Conservation (phyloP, 2,888 invertebrate genomes). For the Anodontia alba region DNA sequence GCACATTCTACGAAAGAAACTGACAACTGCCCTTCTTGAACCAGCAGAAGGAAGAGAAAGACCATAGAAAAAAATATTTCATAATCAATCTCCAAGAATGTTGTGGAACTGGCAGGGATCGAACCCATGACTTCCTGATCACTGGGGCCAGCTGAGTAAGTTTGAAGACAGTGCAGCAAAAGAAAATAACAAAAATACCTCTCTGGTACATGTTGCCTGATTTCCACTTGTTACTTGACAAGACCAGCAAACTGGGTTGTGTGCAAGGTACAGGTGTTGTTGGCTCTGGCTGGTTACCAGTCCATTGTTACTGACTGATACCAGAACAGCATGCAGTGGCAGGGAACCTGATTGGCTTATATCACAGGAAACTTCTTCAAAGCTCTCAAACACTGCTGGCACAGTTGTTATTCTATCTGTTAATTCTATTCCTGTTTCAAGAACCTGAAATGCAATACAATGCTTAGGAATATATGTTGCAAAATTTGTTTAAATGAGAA, state of each 20-base stretch:
- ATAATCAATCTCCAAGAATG: too few species aligned
- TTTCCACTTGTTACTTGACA: constrained; percentile 53
- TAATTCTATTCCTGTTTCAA: constrained; percentile 27
- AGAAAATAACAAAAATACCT: too few species aligned
- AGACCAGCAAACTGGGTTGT: constrained; percentile 68
- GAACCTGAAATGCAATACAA: constrained; percentile 33
- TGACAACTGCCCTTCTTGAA: too few species aligned
- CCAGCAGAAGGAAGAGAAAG: too few species aligned
- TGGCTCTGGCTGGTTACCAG: constrained; percentile 52
- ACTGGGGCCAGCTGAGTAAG: too few species aligned
- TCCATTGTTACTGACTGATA: constrained; percentile 70
- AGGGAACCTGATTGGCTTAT: constrained; percentile 54
- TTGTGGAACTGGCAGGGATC: too few species aligned
- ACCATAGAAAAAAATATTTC: too few species aligned
- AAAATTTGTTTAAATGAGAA: too few species aligned
- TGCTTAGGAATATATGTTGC: too few species aligned
- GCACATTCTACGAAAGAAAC: too few species aligned
- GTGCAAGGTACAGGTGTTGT: constrained; percentile 57
- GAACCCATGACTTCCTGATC: too few species aligned
- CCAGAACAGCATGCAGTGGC: constrained; percentile 44
- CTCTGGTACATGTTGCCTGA: constrained; percentile 44
- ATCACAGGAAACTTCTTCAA: constrained; percentile 70
- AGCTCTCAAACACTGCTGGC: constrained; percentile 63
- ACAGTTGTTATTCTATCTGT: constrained; percentile 37
- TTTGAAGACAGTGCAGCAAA: too few species aligned